These are phyloP conservation scores for Drosophila parabipectinata DNA, from an alignment of 1,140 invertebrate genomes.

Conservation along the genomic window DNA sequence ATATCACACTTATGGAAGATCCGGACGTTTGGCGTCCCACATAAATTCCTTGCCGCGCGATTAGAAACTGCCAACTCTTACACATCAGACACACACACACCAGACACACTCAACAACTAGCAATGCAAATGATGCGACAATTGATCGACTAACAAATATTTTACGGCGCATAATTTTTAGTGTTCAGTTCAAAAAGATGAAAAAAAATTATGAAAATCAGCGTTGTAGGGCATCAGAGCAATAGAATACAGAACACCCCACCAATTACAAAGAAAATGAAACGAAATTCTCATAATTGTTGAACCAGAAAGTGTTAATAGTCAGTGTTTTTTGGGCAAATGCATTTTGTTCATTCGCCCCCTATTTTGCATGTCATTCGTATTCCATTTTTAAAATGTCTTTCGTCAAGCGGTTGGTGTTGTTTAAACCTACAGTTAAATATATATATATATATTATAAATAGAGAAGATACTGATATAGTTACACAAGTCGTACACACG, in stretches of 20 bases:
- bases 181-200: slow-evolving; percentile 61
- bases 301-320: slow-evolving; percentile 33
- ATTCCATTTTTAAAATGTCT: slow-evolving; percentile 58
- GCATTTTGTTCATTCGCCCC: slow-evolving; percentile 57
- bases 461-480: slow-evolving; percentile 43
- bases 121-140: slow-evolving; percentile 38
- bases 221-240: slow-evolving; percentile 43
- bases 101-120: slow-evolving; percentile 43
- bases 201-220: slow-evolving; percentile 21
- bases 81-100: slow-evolving; percentile 34
- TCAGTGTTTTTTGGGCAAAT: slow-evolving; percentile 56
- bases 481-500: slow-evolving; percentile 30
- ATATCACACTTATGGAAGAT: slow-evolving; percentile 93
- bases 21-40: slow-evolving; percentile 95
- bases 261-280: slow-evolving; percentile 60
- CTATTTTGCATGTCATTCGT: slow-evolving; percentile 63
- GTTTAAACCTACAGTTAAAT: slow-evolving; percentile 69
- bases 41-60: slow-evolving; percentile 86
- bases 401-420: slow-evolving; percentile 62
- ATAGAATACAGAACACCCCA: slow-evolving; percentile 71
- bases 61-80: slow-evolving; percentile 69
- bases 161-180: slow-evolving; percentile 76
- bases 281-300: slow-evolving; percentile 70
- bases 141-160: slow-evolving; percentile 51
- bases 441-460: slow-evolving; percentile 50